phyloP scores from a whole-genome alignment of 2,113 vertebrate genomes.

The Mus spicilegus region DNA sequence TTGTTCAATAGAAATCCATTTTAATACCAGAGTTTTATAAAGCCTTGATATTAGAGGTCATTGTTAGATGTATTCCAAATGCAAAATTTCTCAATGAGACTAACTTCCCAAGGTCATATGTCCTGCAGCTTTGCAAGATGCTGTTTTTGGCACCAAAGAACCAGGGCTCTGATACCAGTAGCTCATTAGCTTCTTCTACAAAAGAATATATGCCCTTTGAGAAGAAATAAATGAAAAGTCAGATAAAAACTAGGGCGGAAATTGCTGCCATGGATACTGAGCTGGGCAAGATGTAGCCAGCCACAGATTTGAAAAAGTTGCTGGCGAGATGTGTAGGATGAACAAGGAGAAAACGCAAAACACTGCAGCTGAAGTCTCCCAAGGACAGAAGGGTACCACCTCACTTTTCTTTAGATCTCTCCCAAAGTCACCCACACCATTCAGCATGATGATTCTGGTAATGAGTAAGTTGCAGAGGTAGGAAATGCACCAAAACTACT shows the following conservation, averaged over 20 bases:
- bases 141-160: constrained; percentile 77
- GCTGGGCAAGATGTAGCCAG: constrained; percentile 53
- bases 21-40: constrained; percentile 5
- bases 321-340: constrained; percentile 64
- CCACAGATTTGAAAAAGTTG: constrained; percentile 67
- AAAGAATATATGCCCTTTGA: constrained; percentile 76
- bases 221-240: constrained; percentile 79
- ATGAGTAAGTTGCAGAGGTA: not conserved
- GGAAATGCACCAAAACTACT: not conserved
- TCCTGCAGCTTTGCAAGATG: constrained; percentile 81
- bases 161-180: constrained; percentile 47
- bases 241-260: constrained; percentile 77
- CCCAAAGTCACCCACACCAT: constrained; percentile 60
- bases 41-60: constrained; percentile 6
- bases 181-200: constrained; percentile 75
- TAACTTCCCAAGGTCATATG: constrained; percentile 74
- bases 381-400: constrained; percentile 55
- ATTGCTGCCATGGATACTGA: constrained; percentile 79
- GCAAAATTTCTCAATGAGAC: constrained; percentile 57
- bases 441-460: constrained; percentile 23
- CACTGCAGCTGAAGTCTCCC: constrained; percentile 24
- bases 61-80: constrained; percentile 56
- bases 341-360: not conserved
- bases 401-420: constrained; percentile 63
- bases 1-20: not conserved